Percentiles rank a stretch among this genome's conserved stretches.
Evolutionary conservation across 2,113 vertebrate genomes (phyloP).

Genomic region (Cavia aperea): DNA sequence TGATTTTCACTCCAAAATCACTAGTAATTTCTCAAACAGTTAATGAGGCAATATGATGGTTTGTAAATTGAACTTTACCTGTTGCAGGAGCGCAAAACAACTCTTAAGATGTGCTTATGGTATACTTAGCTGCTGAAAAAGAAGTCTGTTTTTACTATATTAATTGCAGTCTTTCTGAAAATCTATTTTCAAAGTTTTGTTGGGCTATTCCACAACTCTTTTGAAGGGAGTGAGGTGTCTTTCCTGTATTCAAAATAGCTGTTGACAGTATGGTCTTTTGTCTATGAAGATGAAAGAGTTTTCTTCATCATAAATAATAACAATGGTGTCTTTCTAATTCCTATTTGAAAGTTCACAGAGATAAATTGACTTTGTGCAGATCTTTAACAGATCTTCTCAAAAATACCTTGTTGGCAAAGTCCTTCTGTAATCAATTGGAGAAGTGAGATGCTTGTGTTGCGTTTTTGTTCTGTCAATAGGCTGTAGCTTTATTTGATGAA

Average conservation of each 20-base stretch:
- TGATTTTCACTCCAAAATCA: background rate
- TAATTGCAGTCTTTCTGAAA: background rate
- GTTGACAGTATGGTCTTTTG: background rate
- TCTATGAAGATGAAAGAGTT: background rate
- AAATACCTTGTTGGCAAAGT: background rate
- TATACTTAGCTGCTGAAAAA: background rate
- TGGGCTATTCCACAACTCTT: background rate
- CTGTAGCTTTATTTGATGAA: conserved; percentile 9
- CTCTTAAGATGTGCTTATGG: background rate
- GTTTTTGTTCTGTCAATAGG: background rate
- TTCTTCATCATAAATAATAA: background rate
- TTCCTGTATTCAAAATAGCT: background rate
- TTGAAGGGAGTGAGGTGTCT: background rate
- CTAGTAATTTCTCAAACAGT: background rate
- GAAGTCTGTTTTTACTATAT: background rate
- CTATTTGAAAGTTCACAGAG: background rate
- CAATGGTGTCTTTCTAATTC: background rate
- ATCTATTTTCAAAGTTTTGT: background rate
- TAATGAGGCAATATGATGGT: background rate
- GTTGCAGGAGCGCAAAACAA: background rate
- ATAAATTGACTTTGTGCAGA: background rate
- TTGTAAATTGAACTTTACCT: background rate
- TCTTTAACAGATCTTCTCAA: background rate
- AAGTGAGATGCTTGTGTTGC: background rate
- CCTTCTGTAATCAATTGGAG: background rate